Percentiles rank a stretch among this genome's conserved stretches.
These are phyloP conservation scores for Microtus montanus DNA, from an alignment of 2,113 vertebrate species.

Conservation along the genomic window DNA sequence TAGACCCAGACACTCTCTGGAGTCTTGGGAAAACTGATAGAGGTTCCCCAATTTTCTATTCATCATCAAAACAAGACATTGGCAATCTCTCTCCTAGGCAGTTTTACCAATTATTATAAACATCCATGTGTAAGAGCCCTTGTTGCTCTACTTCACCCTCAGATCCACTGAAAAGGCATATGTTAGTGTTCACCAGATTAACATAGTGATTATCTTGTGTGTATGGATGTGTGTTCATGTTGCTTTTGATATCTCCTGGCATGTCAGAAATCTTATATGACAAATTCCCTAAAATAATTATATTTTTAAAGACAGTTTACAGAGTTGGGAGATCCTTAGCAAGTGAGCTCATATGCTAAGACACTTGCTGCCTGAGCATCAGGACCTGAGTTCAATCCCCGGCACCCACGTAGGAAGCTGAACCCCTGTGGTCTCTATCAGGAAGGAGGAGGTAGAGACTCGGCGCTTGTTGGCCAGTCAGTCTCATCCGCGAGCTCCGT, in stretches of 20 bases:
- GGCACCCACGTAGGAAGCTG: neutral
- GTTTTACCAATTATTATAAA: neutral
- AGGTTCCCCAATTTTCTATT: neutral
- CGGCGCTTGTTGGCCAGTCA: neutral
- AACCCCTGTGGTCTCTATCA: too few relatives aligned
- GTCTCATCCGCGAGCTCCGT: neutral
- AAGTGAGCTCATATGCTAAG: neutral
- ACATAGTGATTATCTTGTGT: neutral
- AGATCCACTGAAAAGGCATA: neutral
- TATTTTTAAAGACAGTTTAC: neutral
- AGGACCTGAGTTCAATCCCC: neutral
- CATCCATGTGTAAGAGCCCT: neutral
- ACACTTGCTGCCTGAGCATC: neutral
- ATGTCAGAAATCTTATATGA: neutral
- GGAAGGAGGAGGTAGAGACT: neutral
- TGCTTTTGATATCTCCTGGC: neutral
- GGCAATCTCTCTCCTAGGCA: neutral
- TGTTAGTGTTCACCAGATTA: neutral
- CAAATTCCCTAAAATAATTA: constrained; percentile 14
- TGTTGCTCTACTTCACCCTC: neutral
- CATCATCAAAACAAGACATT: neutral
- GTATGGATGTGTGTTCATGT: too few relatives aligned
- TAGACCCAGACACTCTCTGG: neutral
- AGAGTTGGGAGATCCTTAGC: neutral
- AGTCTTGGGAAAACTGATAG: neutral